Percentiles rank a stretch among this genome's conserved stretches.
Evolutionary conservation across 1,140 invertebrate genomes (phyloP).

Genomic region (Drosophila watanabei): DNA sequence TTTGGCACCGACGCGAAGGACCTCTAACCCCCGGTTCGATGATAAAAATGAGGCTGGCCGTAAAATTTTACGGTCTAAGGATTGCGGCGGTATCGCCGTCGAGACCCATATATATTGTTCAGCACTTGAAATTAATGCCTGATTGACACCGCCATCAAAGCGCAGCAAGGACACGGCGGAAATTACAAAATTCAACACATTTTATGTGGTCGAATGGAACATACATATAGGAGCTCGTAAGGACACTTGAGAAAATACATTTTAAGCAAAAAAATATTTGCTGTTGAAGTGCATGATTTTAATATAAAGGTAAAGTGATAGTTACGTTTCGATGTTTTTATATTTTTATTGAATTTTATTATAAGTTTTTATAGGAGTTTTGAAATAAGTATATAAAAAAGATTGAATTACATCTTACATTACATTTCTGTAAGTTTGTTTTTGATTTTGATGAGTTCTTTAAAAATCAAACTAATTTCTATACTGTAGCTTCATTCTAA

Average conservation of each 20-base stretch:
- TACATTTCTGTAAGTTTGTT: too few relatives aligned
- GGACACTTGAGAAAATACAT: background rate
- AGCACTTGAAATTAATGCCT: slow-evolving; percentile 52
- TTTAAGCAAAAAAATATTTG: too few relatives aligned
- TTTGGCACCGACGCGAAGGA: slow-evolving; percentile 8
- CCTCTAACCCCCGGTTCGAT: background rate
- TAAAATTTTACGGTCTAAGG: slow-evolving; percentile 39
- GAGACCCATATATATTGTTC: slow-evolving; percentile 38
- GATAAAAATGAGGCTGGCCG: slow-evolving; percentile 32
- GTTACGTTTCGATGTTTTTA: too few relatives aligned
- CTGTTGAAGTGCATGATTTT: background rate
- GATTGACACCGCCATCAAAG: slow-evolving; percentile 58
- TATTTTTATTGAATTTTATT: background rate
- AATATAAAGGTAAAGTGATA: background rate
- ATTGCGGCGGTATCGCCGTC: slow-evolving; percentile 10
- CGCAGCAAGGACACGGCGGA: slow-evolving; percentile 14
- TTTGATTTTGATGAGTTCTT: too few relatives aligned
- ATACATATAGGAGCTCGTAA: background rate
- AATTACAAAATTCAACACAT: slow-evolving; percentile 24
- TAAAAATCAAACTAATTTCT: too few relatives aligned
- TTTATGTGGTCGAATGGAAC: slow-evolving; percentile 12
- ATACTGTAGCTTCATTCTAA: too few relatives aligned
- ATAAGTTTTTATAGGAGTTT: too few relatives aligned
- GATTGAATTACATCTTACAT: too few relatives aligned
- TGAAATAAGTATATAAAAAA: too few relatives aligned